Base-by-base conservation (phyloP, 2,113 vertebrate species). In the Glaucidium brasilianum region DNA sequence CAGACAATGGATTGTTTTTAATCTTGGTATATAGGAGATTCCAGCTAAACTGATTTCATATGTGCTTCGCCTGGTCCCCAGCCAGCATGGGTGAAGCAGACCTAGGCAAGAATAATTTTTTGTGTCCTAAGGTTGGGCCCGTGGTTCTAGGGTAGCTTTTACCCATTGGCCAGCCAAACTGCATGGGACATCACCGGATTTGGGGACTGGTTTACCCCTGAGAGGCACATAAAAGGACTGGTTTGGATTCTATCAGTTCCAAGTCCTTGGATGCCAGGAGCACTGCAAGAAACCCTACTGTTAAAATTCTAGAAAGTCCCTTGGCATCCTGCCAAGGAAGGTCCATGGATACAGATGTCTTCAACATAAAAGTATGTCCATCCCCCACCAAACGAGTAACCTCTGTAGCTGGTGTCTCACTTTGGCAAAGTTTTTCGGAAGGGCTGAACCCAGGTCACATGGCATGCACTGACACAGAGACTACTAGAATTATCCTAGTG, bases 11-110 rank as follows among this genome's bases (percentile, higher is more conserved):
- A 12, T 85, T 85, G 83, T 21, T 79, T 89, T 96, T 53, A 60
- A 91, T 91, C 76, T 59, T 4, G 22, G 64, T 30, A 16, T 49
- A 68, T 47, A 90, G 79, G 55, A 95, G 92, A 92, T 95, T 95
- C 80, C 91, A 91, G 83, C 94, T 39, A 79, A 71, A 75, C 68
- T 20, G 35, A 50, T 84, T 77, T 69, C 95, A 96, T 37, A 92
- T 78, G 95, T 78, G 84, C 89, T 91, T 52, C 35, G 69, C 71
- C 93, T 78, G 94, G 83, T 94, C 83, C 56, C 41, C 75, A 62
- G 91, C 82, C 37, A 50, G 58, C 39, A 15, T 4, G 79, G 88
- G 41, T 26, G 78, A 76, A 55, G 73, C 68, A 75, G 49, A 55
- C n/a, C 25, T 41, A 80, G 71, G 52, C 85, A 58, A 72, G 50